These are phyloP conservation scores for Steinernema carpocapsae DNA, from an alignment of 2,888 invertebrate genomes.

Conservation along the genomic window DNA sequence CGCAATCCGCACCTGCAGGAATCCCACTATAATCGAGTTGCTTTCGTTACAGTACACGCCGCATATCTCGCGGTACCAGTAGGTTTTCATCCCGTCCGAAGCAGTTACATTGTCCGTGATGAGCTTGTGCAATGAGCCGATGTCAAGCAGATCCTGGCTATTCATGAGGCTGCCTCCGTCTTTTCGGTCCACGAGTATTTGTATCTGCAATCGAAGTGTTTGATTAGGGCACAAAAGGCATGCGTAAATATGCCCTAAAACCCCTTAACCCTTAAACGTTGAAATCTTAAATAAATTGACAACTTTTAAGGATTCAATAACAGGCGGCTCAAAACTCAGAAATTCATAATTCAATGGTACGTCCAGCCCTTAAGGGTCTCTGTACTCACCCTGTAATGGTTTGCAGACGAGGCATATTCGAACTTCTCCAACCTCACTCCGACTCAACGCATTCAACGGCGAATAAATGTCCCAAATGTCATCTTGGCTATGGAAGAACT, in stretches of 20 bases:
- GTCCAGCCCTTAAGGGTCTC: neutral
- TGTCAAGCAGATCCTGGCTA: conserved; percentile 51
- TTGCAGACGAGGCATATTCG: conserved; percentile 61
- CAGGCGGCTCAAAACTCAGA: no score
- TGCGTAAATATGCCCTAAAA: neutral
- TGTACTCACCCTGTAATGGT: conserved; percentile 60
- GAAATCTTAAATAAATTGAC: no score
- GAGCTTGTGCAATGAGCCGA: conserved; percentile 50
- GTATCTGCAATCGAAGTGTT: conserved; percentile 55
- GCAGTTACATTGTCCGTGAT: conserved; percentile 48
- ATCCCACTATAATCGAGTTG: conserved; percentile 61
- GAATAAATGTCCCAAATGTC: conserved; percentile 68
- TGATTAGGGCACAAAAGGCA: neutral
- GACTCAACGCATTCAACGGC: conserved; percentile 59
- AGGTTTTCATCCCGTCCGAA: conserved; percentile 38
- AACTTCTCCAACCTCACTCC: conserved; percentile 62
- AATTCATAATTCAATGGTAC: no score
- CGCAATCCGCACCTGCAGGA: conserved; percentile 53
- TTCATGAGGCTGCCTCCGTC: conserved; percentile 58
- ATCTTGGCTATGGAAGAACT: conserved; percentile 62
- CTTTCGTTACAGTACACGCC: conserved; percentile 66
- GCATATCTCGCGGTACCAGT: conserved; percentile 59
- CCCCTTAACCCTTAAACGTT: conserved; percentile 25
- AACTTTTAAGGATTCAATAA: no score
- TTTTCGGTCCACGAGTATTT: conserved; percentile 63